These are phyloP conservation scores for Penaeus chinensis DNA, from an alignment of 1,140 invertebrate genomes.

Conservation along the genomic window DNA sequence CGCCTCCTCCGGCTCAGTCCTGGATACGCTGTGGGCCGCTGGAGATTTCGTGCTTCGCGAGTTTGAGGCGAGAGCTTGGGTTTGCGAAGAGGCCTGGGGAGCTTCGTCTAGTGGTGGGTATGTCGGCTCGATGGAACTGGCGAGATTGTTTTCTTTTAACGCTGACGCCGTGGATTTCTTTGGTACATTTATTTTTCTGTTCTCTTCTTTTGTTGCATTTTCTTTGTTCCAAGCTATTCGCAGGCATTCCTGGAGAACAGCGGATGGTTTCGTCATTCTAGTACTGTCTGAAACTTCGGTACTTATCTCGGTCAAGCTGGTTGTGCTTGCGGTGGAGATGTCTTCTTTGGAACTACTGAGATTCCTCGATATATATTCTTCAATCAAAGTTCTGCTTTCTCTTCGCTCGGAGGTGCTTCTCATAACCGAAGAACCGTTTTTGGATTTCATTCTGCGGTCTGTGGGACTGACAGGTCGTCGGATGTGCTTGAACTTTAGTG, in stretches of 20 bases:
- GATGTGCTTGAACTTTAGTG: conserved; percentile 47
- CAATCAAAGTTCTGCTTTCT: conserved; percentile 9
- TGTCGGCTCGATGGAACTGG: too few relatives aligned
- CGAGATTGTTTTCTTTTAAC: too few relatives aligned
- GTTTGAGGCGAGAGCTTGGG: too few relatives aligned
- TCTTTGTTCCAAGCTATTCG: conserved; percentile 14
- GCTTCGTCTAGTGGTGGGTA: too few relatives aligned
- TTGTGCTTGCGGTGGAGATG: neutral
- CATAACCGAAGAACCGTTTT: neutral
- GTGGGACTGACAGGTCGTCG: conserved; percentile 15
- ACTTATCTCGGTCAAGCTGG: too few relatives aligned
- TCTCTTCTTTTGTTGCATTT: neutral
- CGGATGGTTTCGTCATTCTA: neutral
- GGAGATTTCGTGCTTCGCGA: too few relatives aligned
- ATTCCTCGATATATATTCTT: conserved; percentile 26
- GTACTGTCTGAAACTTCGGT: neutral
- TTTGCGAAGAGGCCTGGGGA: too few relatives aligned
- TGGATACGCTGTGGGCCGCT: too few relatives aligned
- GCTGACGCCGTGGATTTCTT: neutral
- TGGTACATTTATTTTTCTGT: neutral
- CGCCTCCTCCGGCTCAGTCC: too few relatives aligned
- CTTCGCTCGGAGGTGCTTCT: too few relatives aligned
- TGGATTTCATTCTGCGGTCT: conserved; percentile 8
- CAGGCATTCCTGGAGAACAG: neutral
- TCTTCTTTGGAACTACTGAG: conserved; percentile 6